phyloP scores from a whole-genome alignment of 2,113 vertebrate species.

The Emydocephalus ijimae region DNA sequence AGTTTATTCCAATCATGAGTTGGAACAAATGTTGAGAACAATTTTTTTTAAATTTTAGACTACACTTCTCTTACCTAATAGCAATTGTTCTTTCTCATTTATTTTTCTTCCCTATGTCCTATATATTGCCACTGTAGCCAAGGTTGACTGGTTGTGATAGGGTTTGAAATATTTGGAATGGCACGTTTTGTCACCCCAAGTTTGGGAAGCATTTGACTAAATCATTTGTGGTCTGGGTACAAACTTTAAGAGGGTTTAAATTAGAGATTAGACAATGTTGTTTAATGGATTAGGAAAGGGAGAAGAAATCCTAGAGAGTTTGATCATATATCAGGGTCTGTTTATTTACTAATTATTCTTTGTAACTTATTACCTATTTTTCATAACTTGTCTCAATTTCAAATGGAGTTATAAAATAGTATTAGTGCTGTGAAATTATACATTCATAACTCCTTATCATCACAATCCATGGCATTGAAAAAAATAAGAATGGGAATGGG shows the following conservation, averaged over 20 bases:
- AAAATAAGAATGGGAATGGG: neutral
- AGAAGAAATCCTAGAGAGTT: neutral
- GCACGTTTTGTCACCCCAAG: neutral
- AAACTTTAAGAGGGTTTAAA: neutral
- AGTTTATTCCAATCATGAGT: no score
- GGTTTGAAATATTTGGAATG: neutral
- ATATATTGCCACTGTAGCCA: neutral
- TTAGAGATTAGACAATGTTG: neutral
- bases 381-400: neutral
- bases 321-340: neutral
- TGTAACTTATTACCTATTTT: neutral
- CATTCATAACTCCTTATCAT: neutral
- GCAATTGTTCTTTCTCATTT: neutral
- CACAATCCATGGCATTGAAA: neutral
- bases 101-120: neutral
- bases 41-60: neutral
- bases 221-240: neutral
- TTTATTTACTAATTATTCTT: neutral
- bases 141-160: neutral
- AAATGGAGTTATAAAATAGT: neutral
- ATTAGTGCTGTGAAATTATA: neutral
- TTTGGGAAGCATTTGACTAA: neutral
- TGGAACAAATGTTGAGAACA: neutral
- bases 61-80: neutral
- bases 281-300: neutral